Evolutionary conservation across 2,113 vertebrate species (phyloP).

Genomic region (Macquaria ambigua): DNA sequence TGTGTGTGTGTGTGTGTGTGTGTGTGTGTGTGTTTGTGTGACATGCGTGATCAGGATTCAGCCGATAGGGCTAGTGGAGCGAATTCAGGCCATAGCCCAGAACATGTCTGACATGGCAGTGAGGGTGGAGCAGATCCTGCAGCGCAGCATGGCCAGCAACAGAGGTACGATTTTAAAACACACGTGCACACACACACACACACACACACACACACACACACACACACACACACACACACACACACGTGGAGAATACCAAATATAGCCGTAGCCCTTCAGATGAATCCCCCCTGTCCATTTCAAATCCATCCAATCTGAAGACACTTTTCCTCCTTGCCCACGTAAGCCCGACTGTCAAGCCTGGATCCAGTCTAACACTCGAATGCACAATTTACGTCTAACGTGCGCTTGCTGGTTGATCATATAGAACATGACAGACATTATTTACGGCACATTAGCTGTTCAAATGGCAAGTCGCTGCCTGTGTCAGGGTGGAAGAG

Average conservation of each 20-base stretch:
- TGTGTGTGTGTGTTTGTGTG: slow-evolving; percentile 16
- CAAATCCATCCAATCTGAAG: slow-evolving; percentile 39
- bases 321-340: slow-evolving; percentile 12
- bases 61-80: slow-evolving; percentile 90
- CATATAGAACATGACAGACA: slow-evolving; percentile 59
- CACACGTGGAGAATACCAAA: slow-evolving; percentile 31
- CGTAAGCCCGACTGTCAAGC: slow-evolving; percentile 28
- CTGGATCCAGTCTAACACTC: slow-evolving; percentile 23
- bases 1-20: slow-evolving; percentile 37
- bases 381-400: slow-evolving; percentile 40
- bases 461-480: slow-evolving; percentile 20
- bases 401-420: slow-evolving; percentile 36
- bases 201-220: slow-evolving; percentile 12
- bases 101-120: slow-evolving; percentile 95
- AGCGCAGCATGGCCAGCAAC: slow-evolving; percentile 88
- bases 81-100: slow-evolving; percentile 97
- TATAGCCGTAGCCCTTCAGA: not conserved
- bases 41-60: slow-evolving; percentile 84
- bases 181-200: slow-evolving; percentile 7
- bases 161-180: slow-evolving; percentile 81
- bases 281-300: slow-evolving; percentile 16
- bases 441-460: slow-evolving; percentile 54
- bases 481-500: slow-evolving; percentile 4
- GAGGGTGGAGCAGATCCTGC: slow-evolving; percentile 96
- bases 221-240: slow-evolving; percentile 4